Base-by-base conservation (phyloP, 2,888 invertebrate genomes). In the Yponomeuta cagnagella region DNA sequence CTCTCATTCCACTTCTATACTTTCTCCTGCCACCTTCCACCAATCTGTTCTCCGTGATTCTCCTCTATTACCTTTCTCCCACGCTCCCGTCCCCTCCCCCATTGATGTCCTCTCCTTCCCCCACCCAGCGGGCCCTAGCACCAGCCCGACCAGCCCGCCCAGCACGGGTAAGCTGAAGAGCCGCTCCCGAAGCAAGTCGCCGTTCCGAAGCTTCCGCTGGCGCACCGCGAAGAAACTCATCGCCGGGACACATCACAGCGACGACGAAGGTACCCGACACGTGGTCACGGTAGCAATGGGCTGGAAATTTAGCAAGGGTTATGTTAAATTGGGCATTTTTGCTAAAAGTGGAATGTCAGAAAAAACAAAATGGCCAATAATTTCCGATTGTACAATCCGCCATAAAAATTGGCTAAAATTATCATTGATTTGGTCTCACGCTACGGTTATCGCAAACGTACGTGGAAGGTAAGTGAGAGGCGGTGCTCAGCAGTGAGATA, bases 161-260 rank as follows among this genome's bases (percentile, higher is more conserved):
- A 93, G 92, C 75, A 93, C 94, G 85, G 94, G 94, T 89, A 93
- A 94, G 92, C 93, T 94, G 93, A 96, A 96, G 94, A 95, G 96
- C 86, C 95, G 97, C 78, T 97, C 97, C 79, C 95, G 98, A 82
- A 97, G 97, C 93, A 97, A 97, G 93, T 97, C 97, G 81, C 98
- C 98, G 74, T 98, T 98, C 95, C 94, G 97, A 86, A 97, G 97
- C 93, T 97, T 97, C 94, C 94, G 97, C 76, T 97, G 97, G 97
- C 96, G 96, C 93, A 96, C 96, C 87, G 95, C 95, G 76, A 93
- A 95, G 88, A 94, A 93, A 79, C 92, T 93, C 75, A 90, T 94
- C 81, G 94, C 94, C 74, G 95, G 95, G 77, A 93, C 95, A 71
- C 95, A 95, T 77, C 95, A 94, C 82, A 96, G 96, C 87, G 97